A percentile compares a stretch with the other conserved stretches of the same genome.
These are phyloP conservation scores for Charanyca ferruginea DNA, from an alignment of 2,888 invertebrate species.

Conservation along the genomic window DNA sequence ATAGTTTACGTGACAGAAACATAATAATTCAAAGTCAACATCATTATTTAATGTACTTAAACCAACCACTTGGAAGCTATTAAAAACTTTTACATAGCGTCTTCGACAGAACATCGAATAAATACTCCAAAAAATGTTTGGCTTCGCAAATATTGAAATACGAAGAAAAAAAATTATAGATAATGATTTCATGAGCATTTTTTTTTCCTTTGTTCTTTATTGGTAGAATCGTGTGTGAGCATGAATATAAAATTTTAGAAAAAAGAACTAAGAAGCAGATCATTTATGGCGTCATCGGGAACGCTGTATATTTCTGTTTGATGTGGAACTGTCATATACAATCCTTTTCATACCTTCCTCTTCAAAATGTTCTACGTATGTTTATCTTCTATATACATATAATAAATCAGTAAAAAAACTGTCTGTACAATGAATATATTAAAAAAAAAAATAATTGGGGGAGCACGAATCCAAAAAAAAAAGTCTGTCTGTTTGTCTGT, in stretches of 20 bases:
- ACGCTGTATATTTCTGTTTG: constrained; percentile 10
- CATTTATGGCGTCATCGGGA: constrained; percentile 9
- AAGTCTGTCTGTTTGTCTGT: no score
- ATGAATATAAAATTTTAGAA: not conserved
- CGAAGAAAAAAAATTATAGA: not conserved
- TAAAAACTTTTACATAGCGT: no score
- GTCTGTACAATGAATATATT: constrained; percentile 2
- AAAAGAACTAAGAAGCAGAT: constrained; percentile 15
- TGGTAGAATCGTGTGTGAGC: not conserved
- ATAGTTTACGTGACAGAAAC: not conserved
- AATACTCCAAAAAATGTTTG: not conserved
- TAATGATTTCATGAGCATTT: constrained; percentile 13
- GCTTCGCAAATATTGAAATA: not conserved
- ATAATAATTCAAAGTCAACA: not conserved
- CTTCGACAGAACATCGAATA: not conserved
- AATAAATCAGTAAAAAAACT: not conserved
- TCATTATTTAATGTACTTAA: not conserved
- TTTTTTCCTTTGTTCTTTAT: constrained; percentile 22
- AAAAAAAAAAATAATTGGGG: no score
- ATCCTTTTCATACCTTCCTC: constrained; percentile 4
- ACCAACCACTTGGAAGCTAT: not conserved
- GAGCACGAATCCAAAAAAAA: no score
- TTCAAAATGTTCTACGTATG: constrained; percentile 24
- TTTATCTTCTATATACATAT: constrained; percentile 7
- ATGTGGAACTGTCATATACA: constrained; percentile 10